phyloP scores from a whole-genome alignment of 2,113 vertebrate genomes.

The Pseudolaguvia tuberculata region DNA sequence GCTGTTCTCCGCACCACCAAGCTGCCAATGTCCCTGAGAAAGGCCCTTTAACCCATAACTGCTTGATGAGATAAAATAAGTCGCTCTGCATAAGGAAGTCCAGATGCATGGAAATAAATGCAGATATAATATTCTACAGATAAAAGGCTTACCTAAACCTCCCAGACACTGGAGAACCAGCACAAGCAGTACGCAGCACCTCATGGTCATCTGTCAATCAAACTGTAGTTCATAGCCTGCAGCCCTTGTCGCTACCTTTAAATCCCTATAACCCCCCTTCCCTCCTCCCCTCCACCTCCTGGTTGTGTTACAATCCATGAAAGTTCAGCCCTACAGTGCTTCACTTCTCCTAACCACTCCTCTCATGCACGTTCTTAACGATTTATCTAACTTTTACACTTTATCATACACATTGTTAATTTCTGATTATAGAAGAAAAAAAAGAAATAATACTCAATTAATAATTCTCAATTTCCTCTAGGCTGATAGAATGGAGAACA shows the following conservation, averaged over 20 bases:
- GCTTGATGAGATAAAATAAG: no score
- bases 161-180: conserved; percentile 54
- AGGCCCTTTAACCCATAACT: no score
- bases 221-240: neutral
- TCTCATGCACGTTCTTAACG: neutral
- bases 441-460: neutral
- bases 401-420: neutral
- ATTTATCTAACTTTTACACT: neutral
- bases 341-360: conserved; percentile 9
- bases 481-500: neutral
- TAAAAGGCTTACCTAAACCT: conserved; percentile 55
- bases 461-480: neutral
- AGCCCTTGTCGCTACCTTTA: conserved; percentile 16
- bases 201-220: conserved; percentile 51
- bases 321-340: neutral
- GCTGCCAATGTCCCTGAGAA: no score
- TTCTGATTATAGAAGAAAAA: neutral
- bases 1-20: no score
- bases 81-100: no score
- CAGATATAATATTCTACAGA: neutral
- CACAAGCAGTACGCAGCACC: conserved; percentile 32
- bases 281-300: neutral
- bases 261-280: conserved; percentile 28
- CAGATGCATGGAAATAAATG: neutral
- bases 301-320: neutral